Conservation (phyloP, 2,888 invertebrate genomes). For the Caenorhabditis drosophilae region DNA sequence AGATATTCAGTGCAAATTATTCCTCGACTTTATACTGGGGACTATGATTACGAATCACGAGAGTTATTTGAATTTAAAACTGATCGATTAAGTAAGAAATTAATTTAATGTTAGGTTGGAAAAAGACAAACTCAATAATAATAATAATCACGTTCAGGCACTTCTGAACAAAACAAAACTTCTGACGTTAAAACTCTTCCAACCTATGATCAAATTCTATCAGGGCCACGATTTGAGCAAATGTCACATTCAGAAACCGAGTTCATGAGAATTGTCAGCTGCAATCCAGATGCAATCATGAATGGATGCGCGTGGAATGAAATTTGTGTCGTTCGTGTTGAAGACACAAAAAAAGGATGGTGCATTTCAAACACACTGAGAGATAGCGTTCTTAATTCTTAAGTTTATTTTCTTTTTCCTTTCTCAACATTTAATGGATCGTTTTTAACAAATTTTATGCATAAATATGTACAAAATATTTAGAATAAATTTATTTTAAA, state of each 20-base stretch:
- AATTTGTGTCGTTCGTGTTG: slow-evolving; percentile 50
- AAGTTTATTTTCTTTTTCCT: neutral
- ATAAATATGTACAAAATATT: too few relatives aligned
- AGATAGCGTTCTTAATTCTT: slow-evolving; percentile 51
- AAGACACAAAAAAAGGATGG: slow-evolving; percentile 49
- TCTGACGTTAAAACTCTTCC: slow-evolving; percentile 13
- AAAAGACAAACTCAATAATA: neutral
- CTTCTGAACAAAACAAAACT: too few relatives aligned
- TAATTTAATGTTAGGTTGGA: too few relatives aligned
- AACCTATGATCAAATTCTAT: slow-evolving; percentile 10
- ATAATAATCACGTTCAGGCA: too few relatives aligned
- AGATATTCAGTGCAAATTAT: slow-evolving; percentile 62
- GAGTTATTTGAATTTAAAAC: slow-evolving; percentile 59
- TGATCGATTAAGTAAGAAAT: slow-evolving; percentile 39
- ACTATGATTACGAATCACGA: slow-evolving; percentile 47
- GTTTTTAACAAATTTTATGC: too few relatives aligned
- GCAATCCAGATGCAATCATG: slow-evolving; percentile 58
- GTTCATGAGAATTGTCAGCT: slow-evolving; percentile 53
- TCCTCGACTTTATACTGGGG: slow-evolving; percentile 55
- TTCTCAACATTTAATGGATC: too few relatives aligned
- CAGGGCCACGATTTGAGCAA: slow-evolving; percentile 39
- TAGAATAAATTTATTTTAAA: too few relatives aligned
- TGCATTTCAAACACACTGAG: slow-evolving; percentile 53
- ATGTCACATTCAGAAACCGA: slow-evolving; percentile 37
- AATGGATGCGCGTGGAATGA: slow-evolving; percentile 55